These are phyloP conservation scores for Parasteatoda tepidariorum DNA, from an alignment of 1,140 invertebrate species.

Conservation along the genomic window DNA sequence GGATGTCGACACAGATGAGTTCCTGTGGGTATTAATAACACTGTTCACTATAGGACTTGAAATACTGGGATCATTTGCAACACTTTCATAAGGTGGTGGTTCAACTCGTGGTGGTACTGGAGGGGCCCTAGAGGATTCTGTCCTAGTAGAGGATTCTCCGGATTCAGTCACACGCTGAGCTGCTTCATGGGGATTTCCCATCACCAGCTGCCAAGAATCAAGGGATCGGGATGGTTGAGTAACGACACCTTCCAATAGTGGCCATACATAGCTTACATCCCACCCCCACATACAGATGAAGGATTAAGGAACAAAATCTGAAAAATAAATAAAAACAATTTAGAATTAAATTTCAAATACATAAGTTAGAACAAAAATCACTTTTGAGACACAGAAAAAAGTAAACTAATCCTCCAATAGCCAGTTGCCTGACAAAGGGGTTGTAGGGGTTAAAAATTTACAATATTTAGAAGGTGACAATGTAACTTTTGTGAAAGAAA, in stretches of 20 bases:
- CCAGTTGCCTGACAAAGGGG: too few relatives aligned
- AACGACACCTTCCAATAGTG: slow-evolving; percentile 34
- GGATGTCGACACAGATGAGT: background rate
- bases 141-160: slow-evolving; percentile 1
- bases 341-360: too few relatives aligned
- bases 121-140: too few relatives aligned
- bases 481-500: too few relatives aligned
- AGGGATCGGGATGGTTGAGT: background rate
- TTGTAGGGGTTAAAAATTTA: too few relatives aligned
- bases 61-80: background rate
- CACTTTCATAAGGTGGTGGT: slow-evolving; percentile 48
- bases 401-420: too few relatives aligned
- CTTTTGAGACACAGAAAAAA: too few relatives aligned
- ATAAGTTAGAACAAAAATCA: too few relatives aligned
- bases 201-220: slow-evolving; percentile 42
- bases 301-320: background rate
- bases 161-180: background rate
- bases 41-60: background rate
- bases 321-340: background rate
- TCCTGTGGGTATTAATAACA: background rate
- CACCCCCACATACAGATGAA: slow-evolving; percentile 54
- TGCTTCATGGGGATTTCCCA: slow-evolving; percentile 47
- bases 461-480: too few relatives aligned
- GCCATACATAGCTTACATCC: slow-evolving; percentile 59
- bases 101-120: background rate